Base-by-base conservation (phyloP, 2,797 vertebrate genomes). In the Allobates femoralis region DNA sequence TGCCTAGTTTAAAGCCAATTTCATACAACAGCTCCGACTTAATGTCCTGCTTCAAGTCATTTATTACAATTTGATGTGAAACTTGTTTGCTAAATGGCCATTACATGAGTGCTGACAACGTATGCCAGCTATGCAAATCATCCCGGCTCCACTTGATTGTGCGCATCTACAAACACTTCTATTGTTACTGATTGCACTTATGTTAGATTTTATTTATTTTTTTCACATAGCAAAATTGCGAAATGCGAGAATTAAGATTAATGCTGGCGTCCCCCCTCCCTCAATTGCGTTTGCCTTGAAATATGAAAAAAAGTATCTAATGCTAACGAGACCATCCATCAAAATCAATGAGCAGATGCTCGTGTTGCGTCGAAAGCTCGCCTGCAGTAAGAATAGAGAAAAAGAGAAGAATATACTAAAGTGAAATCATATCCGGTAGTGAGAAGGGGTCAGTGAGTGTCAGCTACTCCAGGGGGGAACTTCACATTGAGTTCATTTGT, bases 291-390 rank as follows among this genome's bases (percentile, higher is more conserved):
- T 88, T 81, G 83, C 86, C 69, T 81, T 85, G 82, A 85, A 81
- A 88, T 88, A 85, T 88, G 86, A 88, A 88, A 88, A 88, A 88
- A 88, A 88, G 77, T 88, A 85, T 88, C 86, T 80, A 34, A 71
- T 50, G 78, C 86, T 88, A 88, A 84, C 69, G 58, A 88, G 86
- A 81, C 56, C 78, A 88, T 88, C 86, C 77, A 88, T 88, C 86
- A 88, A 81, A 85, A 85, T 88, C 86, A 88, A 58, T 56, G 77
- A 85, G 78, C 86, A 88, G 83, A 88, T 88, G 86, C 78, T 88
- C 30, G 82, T 23, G 18, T 84, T 81, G 79, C 73, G 28, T 34
- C 32, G 30, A 76, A 67, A 71, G 69, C 77, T 81, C 50, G 82
- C 76, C 62, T 19, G 60, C 77, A 84, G 77, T 80, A 74, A 71